Base-by-base conservation (phyloP, 2,113 vertebrate genomes). In the Cavia aperea region DNA sequence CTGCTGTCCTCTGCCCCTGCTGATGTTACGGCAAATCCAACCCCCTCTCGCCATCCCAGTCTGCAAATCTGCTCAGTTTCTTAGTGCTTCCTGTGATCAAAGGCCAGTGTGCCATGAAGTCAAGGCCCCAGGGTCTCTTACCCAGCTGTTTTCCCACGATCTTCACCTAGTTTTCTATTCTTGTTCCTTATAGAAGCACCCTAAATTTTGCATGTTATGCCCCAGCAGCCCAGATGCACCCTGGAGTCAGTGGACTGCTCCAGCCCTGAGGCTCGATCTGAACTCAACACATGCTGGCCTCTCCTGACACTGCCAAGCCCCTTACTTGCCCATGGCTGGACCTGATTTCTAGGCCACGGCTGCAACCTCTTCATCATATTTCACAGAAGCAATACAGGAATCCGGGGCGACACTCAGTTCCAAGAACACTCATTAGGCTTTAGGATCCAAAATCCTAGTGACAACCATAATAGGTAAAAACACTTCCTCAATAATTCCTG, bases 341-440 rank as follows among this genome's bases (percentile, higher is more conserved):
- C 54, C 56, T 9, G 2, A n/a, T 8, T 62, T 29, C 56, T 2
- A 0, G 3, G 19, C 16, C 51, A 19, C 0, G 1, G 19, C 31
- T 51, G 13, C 24, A 18, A 0, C 2, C 11, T 8, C 23, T 75
- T 23, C 31, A 58, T 19, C 12, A 2, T 16, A 39, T 24, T 6
- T 0, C 16, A 29, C 29, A 43, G 16, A n/a, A 10, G 7, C 7
- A 85, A 29, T 2, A 2, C 31, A 5, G 43, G 63, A 68, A 33
- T 12, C 23, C 23, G 68, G 1, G 36, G 43, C 36, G 8, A 31
- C 65, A 58, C 66, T 75, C 65, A 78, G 33, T 24, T 88, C 75
- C 78, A 29, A 39, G 31, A 68, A 75, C 54, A 10, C 23, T 13
- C 36, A 19, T 66, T 65, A 66, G 85, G 62, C 14, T 77, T 79